These are phyloP conservation scores for Corythornis madagascariensis DNA, from an alignment of 2,113 vertebrate genomes.

Conservation along the genomic window DNA sequence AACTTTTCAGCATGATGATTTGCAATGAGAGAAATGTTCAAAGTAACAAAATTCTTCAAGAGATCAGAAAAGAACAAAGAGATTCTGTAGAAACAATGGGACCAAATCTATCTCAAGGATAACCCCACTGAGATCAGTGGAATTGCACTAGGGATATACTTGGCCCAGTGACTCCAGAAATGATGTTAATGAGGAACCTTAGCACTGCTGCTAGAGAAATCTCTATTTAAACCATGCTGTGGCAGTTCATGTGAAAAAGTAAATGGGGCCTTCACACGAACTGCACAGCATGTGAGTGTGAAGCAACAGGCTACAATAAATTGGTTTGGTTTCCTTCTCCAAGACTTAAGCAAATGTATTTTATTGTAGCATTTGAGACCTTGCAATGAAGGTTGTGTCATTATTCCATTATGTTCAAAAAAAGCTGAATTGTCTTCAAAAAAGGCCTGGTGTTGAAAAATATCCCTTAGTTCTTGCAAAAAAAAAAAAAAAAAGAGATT, in stretches of 20 bases:
- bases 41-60: slow-evolving; percentile 55
- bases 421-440: background rate
- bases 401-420: background rate
- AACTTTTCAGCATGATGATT: background rate
- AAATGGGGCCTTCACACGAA: slow-evolving; percentile 70
- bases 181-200: slow-evolving; percentile 70
- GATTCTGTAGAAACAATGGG: slow-evolving; percentile 49
- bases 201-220: slow-evolving; percentile 60
- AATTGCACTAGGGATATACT: slow-evolving; percentile 60
- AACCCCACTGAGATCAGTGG: slow-evolving; percentile 67
- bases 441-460: background rate
- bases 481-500: background rate
- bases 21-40: slow-evolving; percentile 13
- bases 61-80: slow-evolving; percentile 55
- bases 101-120: slow-evolving; percentile 50
- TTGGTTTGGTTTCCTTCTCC: slow-evolving; percentile 47
- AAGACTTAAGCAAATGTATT: slow-evolving; percentile 42
- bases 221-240: slow-evolving; percentile 74
- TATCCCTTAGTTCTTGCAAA: background rate
- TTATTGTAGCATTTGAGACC: slow-evolving; percentile 25
- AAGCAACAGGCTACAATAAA: slow-evolving; percentile 71
- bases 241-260: slow-evolving; percentile 74
- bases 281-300: slow-evolving; percentile 69
- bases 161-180: slow-evolving; percentile 65
- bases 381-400: background rate